These are phyloP conservation scores for Dromius quadrimaculatus DNA, from an alignment of 2,888 invertebrate genomes.

Conservation along the genomic window DNA sequence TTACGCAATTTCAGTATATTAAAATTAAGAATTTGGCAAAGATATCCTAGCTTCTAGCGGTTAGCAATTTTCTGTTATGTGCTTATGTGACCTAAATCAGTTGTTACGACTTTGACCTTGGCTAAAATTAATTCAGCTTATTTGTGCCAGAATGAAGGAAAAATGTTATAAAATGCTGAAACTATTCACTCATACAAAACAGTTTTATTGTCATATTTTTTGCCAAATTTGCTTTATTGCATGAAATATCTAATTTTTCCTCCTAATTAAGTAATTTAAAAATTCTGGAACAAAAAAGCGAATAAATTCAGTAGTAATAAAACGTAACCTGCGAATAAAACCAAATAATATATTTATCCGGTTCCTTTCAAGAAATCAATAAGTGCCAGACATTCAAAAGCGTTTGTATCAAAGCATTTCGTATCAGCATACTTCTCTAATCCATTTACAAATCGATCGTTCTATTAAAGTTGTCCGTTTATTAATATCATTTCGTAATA, in stretches of 20 bases:
- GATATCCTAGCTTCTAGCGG: not conserved
- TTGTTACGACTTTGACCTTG: constrained; percentile 12
- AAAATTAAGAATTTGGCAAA: constrained; percentile 21
- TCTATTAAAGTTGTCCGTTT: constrained; percentile 1
- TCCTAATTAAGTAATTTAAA: no score
- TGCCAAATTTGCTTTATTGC: no score
- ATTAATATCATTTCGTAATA: constrained; percentile 14
- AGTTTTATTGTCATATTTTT: no score
- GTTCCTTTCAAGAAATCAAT: constrained; percentile 11
- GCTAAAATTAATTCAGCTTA: constrained; percentile 4
- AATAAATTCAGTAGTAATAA: no score
- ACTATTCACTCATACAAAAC: no score
- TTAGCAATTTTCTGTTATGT: not conserved
- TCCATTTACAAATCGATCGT: not conserved
- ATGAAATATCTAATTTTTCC: no score
- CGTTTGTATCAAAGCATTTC: not conserved
- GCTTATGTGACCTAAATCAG: constrained; percentile 16
- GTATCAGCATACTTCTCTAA: not conserved
- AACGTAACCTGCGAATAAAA: no score
- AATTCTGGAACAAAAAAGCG: no score
- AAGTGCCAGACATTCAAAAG: not conserved
- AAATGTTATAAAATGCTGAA: not conserved
- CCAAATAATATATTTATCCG: no score
- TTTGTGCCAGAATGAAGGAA: constrained; percentile 16
- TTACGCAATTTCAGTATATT: constrained; percentile 7